phyloP scores from a whole-genome alignment of 2,113 vertebrate species.

The Thomomys bottae region DNA sequence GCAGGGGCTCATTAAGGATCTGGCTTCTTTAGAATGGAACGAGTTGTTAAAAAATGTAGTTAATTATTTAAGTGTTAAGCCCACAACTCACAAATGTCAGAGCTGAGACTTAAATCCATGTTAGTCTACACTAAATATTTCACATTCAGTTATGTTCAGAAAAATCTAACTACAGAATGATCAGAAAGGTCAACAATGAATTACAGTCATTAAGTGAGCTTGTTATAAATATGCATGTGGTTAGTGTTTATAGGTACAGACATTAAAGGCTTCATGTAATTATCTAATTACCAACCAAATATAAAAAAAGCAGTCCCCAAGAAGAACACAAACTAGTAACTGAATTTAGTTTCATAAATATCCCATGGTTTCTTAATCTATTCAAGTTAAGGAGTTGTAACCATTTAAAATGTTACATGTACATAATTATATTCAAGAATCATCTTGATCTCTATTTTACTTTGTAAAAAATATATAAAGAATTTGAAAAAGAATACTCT shows the following conservation, averaged over 20 bases:
- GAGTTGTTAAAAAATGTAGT: neutral
- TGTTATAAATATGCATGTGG: neutral
- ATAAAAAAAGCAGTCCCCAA: neutral
- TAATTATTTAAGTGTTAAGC: neutral
- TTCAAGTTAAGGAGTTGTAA: neutral
- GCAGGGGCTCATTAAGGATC: neutral
- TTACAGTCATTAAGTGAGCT: neutral
- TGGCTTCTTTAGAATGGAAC: neutral
- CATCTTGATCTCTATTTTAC: neutral
- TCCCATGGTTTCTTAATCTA: neutral
- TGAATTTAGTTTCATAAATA: conserved; percentile 38
- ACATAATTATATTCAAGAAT: neutral
- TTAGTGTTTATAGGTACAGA: conserved; percentile 4
- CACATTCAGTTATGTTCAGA: neutral
- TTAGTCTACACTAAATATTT: neutral
- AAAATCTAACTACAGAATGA: neutral
- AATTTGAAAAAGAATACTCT: neutral
- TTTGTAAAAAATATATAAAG: neutral
- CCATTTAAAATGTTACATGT: neutral
- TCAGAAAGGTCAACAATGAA: conserved; percentile 44
- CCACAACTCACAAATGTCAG: conserved; percentile 2
- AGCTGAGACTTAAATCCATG: neutral
- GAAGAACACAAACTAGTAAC: conserved; percentile 13
- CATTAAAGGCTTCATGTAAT: conserved; percentile 28
- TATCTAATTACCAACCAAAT: neutral